Evolutionary conservation across 2,888 invertebrate species (phyloP), one percentile per base, ranked within the genome.

Genomic region (Drosophila limbata): DNA sequence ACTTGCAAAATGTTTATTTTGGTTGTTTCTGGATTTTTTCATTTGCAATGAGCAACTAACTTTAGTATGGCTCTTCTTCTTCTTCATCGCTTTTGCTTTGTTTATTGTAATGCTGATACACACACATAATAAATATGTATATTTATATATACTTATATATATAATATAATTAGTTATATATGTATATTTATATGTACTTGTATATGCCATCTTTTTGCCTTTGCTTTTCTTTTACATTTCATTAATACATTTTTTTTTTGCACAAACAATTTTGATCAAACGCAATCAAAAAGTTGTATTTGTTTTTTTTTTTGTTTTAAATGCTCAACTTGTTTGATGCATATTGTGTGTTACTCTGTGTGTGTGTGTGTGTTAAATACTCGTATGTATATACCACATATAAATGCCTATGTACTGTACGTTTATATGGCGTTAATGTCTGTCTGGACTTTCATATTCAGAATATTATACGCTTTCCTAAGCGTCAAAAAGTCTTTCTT

Each of bases 1-100:
- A 90, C 90, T 90, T 90, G 88, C 81, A 90, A 90, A 88, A 85
- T 84, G 79, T 85, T 81, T 81, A 57, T 76, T 62, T 68, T 69
- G 48, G 45, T 68, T 28, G 8, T 28, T 69, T 76, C 64, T 51
- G 15, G 53, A 48, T 70, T 44, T 56, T 70, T 44, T 56, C 15
- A 56, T 77, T 84, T 79, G 80, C 79, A 78, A 75, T 83, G 80
- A 78, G 80, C 83, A 76, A 79, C 73, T 80, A 79, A 69, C 72
- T 83, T 59, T 70, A 62, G 66, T 77, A 37, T 76, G 73, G 31
- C 56, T 53, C 64, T 55, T 55, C 31, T 28, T 35, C 35, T 17
- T 37, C 39, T 37, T 25, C 59, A 42, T 37, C 8, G 69, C 45
- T 47, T 28, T 28, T 28, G 63, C 10, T 47, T 40, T 60, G 48